Conservation (phyloP, 2,797 vertebrate species). For the Clarias fuscus region DNA sequence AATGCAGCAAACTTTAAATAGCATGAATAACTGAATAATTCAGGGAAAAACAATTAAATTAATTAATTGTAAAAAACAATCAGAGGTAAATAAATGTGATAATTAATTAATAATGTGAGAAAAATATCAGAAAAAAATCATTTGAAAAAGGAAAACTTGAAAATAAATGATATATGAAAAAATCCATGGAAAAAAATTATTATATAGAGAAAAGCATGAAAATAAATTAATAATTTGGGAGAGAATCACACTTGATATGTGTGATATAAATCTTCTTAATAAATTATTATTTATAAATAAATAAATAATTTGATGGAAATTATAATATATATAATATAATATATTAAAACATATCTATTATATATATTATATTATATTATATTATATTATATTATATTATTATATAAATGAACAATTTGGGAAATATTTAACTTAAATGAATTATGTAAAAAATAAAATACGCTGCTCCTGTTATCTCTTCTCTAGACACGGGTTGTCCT, state of each 20-base stretch:
- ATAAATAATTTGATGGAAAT: background rate
- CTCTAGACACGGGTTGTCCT: constrained; percentile 70
- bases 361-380: too few relatives aligned
- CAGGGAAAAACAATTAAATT: background rate
- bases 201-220: background rate
- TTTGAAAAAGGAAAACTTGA: background rate
- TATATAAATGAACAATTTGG: too few relatives aligned
- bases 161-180: background rate
- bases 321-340: too few relatives aligned
- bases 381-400: too few relatives aligned
- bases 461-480: background rate
- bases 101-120: background rate
- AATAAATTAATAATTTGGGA: background rate
- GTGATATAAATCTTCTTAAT: too few relatives aligned
- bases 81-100: background rate
- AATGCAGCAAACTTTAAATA: too few relatives aligned
- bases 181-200: background rate
- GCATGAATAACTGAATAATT: background rate
- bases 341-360: too few relatives aligned
- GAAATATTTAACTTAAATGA: background rate
- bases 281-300: background rate
- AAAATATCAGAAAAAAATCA: background rate
- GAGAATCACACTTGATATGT: background rate
- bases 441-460: too few relatives aligned
- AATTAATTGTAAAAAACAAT: background rate